phyloP scores from a whole-genome alignment of 2,888 invertebrate species.

The Acanthosepion esculentum region DNA sequence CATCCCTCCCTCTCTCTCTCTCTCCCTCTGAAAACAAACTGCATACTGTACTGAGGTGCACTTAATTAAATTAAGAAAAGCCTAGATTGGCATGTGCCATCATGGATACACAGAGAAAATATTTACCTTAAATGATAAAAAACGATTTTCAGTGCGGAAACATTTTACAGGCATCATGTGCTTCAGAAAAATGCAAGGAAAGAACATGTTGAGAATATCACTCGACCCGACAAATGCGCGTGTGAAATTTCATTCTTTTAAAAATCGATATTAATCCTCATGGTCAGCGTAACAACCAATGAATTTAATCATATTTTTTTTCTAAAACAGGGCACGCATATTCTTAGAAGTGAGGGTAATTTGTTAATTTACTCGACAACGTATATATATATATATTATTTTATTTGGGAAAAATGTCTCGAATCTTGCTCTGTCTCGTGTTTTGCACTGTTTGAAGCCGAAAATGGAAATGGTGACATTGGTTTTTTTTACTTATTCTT shows the following conservation, averaged over 20 bases:
- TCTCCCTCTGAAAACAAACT: not conserved
- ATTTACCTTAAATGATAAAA: not conserved
- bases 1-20: not conserved
- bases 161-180: constrained; percentile 24
- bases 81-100: too few relatives aligned
- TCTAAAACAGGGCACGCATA: too few relatives aligned
- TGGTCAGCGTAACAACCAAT: not conserved
- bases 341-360: too few relatives aligned
- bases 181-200: not conserved
- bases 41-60: too few relatives aligned
- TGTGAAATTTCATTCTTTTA: not conserved
- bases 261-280: not conserved
- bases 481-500: not conserved
- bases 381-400: not conserved
- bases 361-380: not conserved
- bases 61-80: too few relatives aligned
- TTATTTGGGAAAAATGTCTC: not conserved
- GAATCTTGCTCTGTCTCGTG: not conserved
- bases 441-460: not conserved
- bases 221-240: not conserved
- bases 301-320: too few relatives aligned
- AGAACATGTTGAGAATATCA: not conserved
- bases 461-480: not conserved
- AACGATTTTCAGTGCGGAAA: not conserved
- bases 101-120: not conserved